These are phyloP conservation scores for Saguinus midas DNA, from an alignment of 2,113 vertebrate genomes.

Conservation along the genomic window DNA sequence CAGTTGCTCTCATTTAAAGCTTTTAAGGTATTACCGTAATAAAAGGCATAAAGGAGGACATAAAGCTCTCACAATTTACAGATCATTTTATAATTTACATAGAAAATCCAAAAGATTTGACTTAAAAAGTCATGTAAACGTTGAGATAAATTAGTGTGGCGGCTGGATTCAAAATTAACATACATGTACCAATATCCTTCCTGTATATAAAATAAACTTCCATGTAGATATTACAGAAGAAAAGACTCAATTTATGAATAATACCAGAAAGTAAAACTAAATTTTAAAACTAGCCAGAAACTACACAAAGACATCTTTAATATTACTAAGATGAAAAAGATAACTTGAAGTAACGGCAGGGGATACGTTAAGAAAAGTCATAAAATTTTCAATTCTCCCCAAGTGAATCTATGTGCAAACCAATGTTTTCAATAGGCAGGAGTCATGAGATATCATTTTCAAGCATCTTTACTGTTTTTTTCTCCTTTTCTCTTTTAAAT, in stretches of 20 bases:
- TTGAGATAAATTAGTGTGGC: neutral
- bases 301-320: neutral
- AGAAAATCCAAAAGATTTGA: neutral
- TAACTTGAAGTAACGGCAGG: neutral
- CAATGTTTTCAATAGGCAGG: neutral
- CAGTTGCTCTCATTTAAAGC: neutral
- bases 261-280: neutral
- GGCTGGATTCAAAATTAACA: neutral
- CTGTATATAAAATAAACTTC: neutral
- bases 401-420: neutral
- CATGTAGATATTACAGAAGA: neutral
- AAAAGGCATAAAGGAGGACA: neutral
- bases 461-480: neutral
- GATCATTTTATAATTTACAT: neutral
- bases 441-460: neutral
- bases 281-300: neutral
- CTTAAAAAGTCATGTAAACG: neutral
- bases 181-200: neutral
- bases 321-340: neutral
- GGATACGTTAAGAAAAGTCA: neutral
- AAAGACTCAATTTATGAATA: neutral
- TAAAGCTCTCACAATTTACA: neutral
- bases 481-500: neutral
- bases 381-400: neutral
- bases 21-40: neutral